These are phyloP conservation scores for Anticlea derivata DNA, from an alignment of 2,888 invertebrate genomes.

Conservation along the genomic window DNA sequence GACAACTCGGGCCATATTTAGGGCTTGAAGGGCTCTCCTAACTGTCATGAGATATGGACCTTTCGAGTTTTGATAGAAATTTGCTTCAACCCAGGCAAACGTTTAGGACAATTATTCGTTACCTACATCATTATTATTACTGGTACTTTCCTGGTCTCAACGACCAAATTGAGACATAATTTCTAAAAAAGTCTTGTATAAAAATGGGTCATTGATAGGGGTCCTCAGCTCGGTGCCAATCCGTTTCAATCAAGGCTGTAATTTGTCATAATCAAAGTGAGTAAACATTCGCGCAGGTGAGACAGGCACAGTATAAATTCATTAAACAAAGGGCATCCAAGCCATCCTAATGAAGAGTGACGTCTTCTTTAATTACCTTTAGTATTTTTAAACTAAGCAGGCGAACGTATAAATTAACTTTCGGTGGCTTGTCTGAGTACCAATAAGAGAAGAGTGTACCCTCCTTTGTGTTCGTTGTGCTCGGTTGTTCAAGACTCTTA, in stretches of 20 bases:
- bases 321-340: conserved; percentile 68
- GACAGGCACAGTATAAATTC: conserved; percentile 60
- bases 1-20: no score
- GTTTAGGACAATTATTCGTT: no score
- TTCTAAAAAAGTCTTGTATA: neutral
- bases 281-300: conserved; percentile 24
- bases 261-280: conserved; percentile 23
- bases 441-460: conserved; percentile 61
- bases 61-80: no score
- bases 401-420: conserved; percentile 73
- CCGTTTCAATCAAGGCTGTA: conserved; percentile 12
- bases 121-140: no score
- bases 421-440: conserved; percentile 58
- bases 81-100: no score
- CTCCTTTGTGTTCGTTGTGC: conserved; percentile 53
- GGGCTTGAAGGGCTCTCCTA: no score
- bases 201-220: neutral
- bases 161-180: neutral
- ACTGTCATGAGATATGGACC: no score
- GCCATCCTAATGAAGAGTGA: conserved; percentile 75
- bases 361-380: conserved; percentile 78
- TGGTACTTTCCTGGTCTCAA: no score
- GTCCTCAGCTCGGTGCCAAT: conserved; percentile 1
- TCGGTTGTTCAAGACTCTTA: conserved; percentile 40
- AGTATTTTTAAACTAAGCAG: conserved; percentile 74